Conservation (phyloP, 2,113 vertebrate species). For the Macroglossus sobrinus region DNA sequence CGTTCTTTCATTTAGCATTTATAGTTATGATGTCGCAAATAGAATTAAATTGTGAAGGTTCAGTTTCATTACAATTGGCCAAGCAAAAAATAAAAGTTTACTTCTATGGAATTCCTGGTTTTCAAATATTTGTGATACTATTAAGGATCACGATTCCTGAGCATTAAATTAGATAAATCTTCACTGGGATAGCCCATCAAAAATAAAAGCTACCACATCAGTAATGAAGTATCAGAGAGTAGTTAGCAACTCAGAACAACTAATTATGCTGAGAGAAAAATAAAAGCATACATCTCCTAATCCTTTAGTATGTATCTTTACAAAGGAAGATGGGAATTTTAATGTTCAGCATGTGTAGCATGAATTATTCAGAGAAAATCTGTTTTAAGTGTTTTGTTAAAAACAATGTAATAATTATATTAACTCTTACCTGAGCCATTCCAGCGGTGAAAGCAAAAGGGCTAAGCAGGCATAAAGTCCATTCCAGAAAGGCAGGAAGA, state of each 20-base stretch:
- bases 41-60: background rate
- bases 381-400: background rate
- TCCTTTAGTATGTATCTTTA: background rate
- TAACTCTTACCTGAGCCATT: constrained; percentile 86
- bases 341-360: background rate
- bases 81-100: background rate
- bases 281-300: background rate
- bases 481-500: constrained; percentile 84
- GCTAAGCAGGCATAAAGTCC: constrained; percentile 88
- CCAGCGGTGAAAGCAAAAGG: constrained; percentile 91
- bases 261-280: background rate
- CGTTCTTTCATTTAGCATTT: background rate
- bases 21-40: background rate
- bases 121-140: background rate
- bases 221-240: background rate
- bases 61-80: background rate
- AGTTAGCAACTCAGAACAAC: background rate
- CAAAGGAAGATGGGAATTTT: background rate
- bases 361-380: background rate
- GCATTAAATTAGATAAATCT: background rate
- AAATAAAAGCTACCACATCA: background rate
- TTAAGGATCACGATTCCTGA: background rate
- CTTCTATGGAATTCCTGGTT: background rate
- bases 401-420: background rate
- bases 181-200: background rate